A percentile compares a stretch with the other conserved stretches of the same genome.
Conservation (phyloP, 2,113 vertebrate genomes). For the Hydrolagus affinis region DNA sequence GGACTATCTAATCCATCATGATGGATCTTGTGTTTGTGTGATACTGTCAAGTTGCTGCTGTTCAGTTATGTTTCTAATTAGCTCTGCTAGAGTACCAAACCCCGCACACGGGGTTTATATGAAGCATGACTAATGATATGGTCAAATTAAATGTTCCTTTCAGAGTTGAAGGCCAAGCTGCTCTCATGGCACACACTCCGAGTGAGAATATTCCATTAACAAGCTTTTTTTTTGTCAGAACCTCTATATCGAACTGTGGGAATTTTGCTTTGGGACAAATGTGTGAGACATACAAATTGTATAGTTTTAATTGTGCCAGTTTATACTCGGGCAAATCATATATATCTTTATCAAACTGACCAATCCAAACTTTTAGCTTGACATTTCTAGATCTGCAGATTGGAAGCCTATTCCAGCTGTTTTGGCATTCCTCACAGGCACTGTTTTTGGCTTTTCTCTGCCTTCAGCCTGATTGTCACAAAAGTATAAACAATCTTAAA, state of each 20-base stretch:
- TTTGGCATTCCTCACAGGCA: neutral
- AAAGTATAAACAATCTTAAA: neutral
- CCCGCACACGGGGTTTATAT: neutral
- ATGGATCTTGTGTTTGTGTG: neutral
- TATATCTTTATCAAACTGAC: neutral
- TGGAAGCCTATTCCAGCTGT: neutral
- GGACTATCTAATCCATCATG: neutral
- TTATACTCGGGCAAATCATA: neutral
- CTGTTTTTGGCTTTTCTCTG: neutral
- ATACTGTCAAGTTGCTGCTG: neutral
- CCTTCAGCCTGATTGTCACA: neutral
- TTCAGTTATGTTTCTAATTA: constrained; percentile 21
- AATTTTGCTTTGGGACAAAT: neutral
- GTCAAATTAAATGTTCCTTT: neutral
- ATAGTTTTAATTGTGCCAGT: neutral
- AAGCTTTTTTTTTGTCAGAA: neutral
- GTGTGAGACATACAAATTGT: neutral
- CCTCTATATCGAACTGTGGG: neutral
- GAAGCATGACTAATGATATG: neutral
- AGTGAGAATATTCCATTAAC: neutral
- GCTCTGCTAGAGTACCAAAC: constrained; percentile 15
- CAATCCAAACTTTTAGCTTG: neutral
- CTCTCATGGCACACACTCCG: neutral
- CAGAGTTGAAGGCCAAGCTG: neutral
- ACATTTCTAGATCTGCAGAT: neutral